These are phyloP conservation scores for Labia minor DNA, from an alignment of 2,888 invertebrate species.

Conservation along the genomic window DNA sequence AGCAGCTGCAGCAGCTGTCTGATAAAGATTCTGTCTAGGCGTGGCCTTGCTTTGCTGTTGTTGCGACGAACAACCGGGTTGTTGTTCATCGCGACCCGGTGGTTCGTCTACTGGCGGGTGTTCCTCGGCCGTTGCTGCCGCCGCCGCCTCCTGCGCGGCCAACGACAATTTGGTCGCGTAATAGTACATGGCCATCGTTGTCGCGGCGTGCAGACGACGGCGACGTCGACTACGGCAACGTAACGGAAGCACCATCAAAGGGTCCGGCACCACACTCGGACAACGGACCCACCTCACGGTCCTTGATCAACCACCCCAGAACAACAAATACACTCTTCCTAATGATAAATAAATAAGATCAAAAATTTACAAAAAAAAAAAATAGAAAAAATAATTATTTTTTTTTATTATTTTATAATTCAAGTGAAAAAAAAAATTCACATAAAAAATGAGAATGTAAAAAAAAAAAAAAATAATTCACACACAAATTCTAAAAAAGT, in stretches of 20 bases:
- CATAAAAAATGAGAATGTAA: background rate
- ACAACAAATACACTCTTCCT: too few relatives aligned
- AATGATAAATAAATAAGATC: background rate
- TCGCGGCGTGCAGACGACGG: slow-evolving; percentile 7
- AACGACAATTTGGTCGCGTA: slow-evolving; percentile 13
- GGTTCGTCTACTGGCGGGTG: background rate
- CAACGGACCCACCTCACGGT: background rate
- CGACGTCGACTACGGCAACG: background rate
- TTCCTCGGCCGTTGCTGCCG: background rate
- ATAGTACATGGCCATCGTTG: slow-evolving; percentile 8
- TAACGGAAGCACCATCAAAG: slow-evolving; percentile 1
- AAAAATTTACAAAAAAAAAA: background rate
- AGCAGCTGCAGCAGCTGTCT: slow-evolving; percentile 1
- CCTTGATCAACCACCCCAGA: too few relatives aligned
- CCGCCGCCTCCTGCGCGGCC: slow-evolving; percentile 13
- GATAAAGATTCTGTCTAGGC: background rate
- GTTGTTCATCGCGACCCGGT: background rate
- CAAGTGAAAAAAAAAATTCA: too few relatives aligned
- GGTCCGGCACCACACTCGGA: background rate
- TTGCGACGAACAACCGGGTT: background rate
- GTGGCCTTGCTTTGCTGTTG: background rate
- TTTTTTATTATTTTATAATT: too few relatives aligned
- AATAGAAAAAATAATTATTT: background rate
- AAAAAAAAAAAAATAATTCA: background rate
- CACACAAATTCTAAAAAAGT: background rate